Conservation (phyloP, 2,888 invertebrate species). For the Itoplectis maculator region DNA sequence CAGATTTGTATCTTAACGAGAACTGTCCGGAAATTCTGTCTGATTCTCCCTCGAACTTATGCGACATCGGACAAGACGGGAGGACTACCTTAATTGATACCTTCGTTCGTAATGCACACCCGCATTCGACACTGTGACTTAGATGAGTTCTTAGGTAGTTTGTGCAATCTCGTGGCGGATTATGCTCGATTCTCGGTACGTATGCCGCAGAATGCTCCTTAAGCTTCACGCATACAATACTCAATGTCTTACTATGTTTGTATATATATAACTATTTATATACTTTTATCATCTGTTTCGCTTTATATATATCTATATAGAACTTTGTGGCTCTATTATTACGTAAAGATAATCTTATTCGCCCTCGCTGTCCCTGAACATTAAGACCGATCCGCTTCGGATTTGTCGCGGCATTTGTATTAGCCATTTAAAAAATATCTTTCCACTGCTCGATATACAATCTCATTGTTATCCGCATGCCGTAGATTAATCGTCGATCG, state of each 20-base stretch:
- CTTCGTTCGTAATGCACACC: conserved; percentile 18
- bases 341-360: not conserved
- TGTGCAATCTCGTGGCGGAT: conserved; percentile 68
- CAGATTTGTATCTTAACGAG: no score
- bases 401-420: not conserved
- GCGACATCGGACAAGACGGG: no score
- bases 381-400: not conserved
- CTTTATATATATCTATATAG: not conserved
- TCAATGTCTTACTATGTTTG: conserved; percentile 10
- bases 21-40: no score
- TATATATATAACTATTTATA: conserved; percentile 13
- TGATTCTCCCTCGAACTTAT: no score
- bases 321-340: conserved; percentile 18
- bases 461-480: conserved; percentile 29
- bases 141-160: conserved; percentile 63
- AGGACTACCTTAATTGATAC: not conserved
- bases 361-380: not conserved
- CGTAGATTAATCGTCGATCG: conserved; percentile 15
- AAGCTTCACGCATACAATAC: conserved; percentile 53
- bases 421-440: not conserved
- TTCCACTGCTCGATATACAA: not conserved
- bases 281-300: not conserved
- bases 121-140: conserved; percentile 29
- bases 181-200: conserved; percentile 69
- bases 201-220: conserved; percentile 66